These are phyloP conservation scores for Macroteleia sp. DNA, from an alignment of 2,888 invertebrate genomes.

Conservation along the genomic window DNA sequence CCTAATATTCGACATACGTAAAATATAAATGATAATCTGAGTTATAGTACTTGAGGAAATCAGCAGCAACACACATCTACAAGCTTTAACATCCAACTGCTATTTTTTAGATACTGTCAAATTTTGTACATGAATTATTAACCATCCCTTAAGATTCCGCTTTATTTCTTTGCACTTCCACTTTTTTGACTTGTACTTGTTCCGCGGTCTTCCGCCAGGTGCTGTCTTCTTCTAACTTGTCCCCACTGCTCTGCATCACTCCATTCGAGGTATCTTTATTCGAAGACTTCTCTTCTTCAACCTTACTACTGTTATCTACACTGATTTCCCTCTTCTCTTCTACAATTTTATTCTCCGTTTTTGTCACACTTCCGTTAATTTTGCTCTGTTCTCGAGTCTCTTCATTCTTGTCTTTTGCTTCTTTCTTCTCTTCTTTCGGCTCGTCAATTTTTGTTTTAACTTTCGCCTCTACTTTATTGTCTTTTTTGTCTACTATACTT, in stretches of 20 bases:
- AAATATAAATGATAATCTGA: too few species aligned
- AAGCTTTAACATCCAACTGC: too few species aligned
- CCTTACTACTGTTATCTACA: background rate
- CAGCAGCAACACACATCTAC: too few species aligned
- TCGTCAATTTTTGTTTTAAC: slow-evolving; percentile 8
- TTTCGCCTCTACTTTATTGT: slow-evolving; percentile 30
- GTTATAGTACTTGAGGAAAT: too few species aligned
- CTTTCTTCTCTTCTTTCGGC: slow-evolving; percentile 10
- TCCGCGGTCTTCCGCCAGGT: slow-evolving; percentile 69
- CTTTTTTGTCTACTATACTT: slow-evolving; percentile 28
- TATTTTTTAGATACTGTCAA: too few species aligned
- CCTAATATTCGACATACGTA: too few species aligned
- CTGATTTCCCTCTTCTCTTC: slow-evolving; percentile 15
- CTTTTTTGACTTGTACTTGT: slow-evolving; percentile 74
- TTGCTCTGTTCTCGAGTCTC: slow-evolving; percentile 3
- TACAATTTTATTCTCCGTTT: background rate
- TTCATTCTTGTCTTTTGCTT: slow-evolving; percentile 3
- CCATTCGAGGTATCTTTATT: slow-evolving; percentile 50
- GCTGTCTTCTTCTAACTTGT: slow-evolving; percentile 62
- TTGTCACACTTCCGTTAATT: slow-evolving; percentile 30
- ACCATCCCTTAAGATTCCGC: slow-evolving; percentile 77
- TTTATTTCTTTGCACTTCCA: slow-evolving; percentile 75
- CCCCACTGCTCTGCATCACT: slow-evolving; percentile 16
- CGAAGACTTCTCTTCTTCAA: slow-evolving; percentile 16
- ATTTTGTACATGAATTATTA: too few species aligned